These are phyloP conservation scores for Patella caerulea DNA, from an alignment of 2,888 invertebrate genomes.

Conservation along the genomic window DNA sequence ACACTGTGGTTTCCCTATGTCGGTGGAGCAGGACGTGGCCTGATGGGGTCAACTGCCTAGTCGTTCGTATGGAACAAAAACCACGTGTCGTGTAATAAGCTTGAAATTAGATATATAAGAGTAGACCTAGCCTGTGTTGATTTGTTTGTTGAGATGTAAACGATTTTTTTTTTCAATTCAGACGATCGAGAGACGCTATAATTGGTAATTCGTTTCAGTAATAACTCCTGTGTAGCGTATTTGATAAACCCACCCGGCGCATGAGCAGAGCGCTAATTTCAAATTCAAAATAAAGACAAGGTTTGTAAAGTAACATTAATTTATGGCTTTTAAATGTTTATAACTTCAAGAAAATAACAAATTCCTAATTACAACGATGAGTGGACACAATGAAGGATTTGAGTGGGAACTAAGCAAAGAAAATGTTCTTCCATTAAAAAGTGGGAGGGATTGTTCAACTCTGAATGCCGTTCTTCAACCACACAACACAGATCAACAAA, in stretches of 20 bases:
- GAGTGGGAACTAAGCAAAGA: conserved; percentile 81
- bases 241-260: conserved; percentile 14
- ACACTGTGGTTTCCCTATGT: too few species aligned
- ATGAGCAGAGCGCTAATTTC: conserved; percentile 24
- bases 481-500: conserved; percentile 43
- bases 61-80: too few species aligned
- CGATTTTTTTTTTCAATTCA: too few species aligned
- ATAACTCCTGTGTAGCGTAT: too few species aligned
- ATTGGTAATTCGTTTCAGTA: too few species aligned
- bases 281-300: conserved; percentile 13
- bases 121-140: too few species aligned
- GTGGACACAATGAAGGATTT: conserved; percentile 25
- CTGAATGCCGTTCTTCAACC: conserved; percentile 81
- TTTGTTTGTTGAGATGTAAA: too few species aligned
- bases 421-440: conserved; percentile 92
- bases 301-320: not conserved
- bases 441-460: conserved; percentile 86
- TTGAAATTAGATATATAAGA: too few species aligned
- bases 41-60: too few species aligned
- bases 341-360: not conserved
- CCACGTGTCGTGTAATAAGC: too few species aligned
- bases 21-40: too few species aligned
- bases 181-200: too few species aligned
- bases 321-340: not conserved
- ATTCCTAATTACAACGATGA: not conserved